Conservation (phyloP, 2,113 vertebrate genomes). For the Eudorcas thomsonii region DNA sequence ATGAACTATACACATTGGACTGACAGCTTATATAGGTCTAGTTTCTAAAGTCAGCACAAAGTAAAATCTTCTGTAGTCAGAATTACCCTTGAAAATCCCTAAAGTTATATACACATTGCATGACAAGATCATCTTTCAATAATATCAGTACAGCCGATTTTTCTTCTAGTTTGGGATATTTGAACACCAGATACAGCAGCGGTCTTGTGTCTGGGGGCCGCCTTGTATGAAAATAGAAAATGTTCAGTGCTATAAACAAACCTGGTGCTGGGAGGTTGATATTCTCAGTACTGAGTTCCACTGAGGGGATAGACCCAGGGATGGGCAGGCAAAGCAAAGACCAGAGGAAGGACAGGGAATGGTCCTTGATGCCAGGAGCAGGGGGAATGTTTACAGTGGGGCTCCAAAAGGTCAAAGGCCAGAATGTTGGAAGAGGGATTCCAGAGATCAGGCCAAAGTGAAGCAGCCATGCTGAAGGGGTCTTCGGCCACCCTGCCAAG, state of each 20-base stretch:
- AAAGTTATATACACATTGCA: no score
- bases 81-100: not conserved
- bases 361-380: not conserved
- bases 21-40: not conserved
- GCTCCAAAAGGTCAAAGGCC: not conserved
- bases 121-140: not conserved
- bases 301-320: not conserved
- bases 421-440: not conserved
- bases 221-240: not conserved
- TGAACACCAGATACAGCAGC: not conserved
- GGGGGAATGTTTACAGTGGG: not conserved
- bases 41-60: not conserved
- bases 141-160: not conserved
- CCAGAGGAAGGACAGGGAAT: not conserved
- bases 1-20: not conserved
- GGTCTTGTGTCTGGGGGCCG: not conserved
- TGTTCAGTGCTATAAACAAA: not conserved
- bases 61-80: not conserved
- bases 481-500: not conserved
- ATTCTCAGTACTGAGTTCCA: not conserved
- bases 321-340: not conserved
- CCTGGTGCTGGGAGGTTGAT: not conserved
- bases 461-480: not conserved
- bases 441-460: not conserved
- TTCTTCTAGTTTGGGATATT: not conserved